phyloP scores from a whole-genome alignment of 2,113 vertebrate genomes.

The Urocitellus parryii region DNA sequence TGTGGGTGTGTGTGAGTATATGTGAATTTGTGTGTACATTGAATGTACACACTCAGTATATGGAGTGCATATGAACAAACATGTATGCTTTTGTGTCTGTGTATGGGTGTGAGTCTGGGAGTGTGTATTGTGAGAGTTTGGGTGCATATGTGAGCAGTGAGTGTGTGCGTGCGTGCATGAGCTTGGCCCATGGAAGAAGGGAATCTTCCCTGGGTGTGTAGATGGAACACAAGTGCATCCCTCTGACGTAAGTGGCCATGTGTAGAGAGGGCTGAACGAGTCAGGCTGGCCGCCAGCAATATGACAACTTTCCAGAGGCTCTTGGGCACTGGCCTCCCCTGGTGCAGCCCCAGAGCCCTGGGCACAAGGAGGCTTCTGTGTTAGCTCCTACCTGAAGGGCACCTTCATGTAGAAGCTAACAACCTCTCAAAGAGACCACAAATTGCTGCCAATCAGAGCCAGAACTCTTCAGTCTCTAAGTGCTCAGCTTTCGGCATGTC shows the following conservation, averaged over 20 bases:
- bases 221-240: not conserved
- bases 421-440: not conserved
- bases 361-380: not conserved
- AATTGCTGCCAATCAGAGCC: not conserved
- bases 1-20: not conserved
- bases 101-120: not conserved
- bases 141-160: too few relatives aligned
- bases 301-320: not conserved
- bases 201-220: not conserved
- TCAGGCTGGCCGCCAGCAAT: not conserved
- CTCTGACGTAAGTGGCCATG: not conserved
- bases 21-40: not conserved
- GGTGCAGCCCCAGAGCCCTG: not conserved
- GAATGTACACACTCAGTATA: not conserved
- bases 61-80: not conserved
- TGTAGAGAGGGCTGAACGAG: too few relatives aligned
- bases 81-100: not conserved
- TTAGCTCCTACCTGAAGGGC: not conserved
- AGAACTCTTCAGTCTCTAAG: too few relatives aligned
- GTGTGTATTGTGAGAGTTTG: not conserved
- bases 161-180: not conserved
- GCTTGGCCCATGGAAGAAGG: not conserved
- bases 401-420: not conserved
- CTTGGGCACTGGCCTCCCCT: not conserved
- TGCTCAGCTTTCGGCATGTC: accelerated